Base-by-base conservation (phyloP, 1,140 invertebrate genomes). In the Lasaia peninsularis region DNA sequence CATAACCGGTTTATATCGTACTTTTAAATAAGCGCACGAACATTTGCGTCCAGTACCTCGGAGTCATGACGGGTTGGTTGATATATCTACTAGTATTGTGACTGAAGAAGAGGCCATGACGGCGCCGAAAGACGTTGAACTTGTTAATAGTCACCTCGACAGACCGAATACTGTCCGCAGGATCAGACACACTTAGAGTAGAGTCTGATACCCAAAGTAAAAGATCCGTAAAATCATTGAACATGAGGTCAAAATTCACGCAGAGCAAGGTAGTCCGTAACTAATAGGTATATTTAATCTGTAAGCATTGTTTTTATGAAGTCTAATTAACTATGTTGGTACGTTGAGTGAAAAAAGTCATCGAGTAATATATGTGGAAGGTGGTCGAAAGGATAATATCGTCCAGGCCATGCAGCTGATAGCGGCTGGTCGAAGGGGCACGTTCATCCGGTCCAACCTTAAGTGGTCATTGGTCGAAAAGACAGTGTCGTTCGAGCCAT, bases 21-120 rank as follows among this genome's bases (percentile, higher is more conserved):
- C 28, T 11, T 63, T 49, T 57, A 75, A 71, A 52, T 63, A 67
- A 24, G 40, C 69, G 1, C 65, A 75, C 33, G 69, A 71, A 21
- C 63, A 66, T 35, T 69, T 71, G 33, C 62, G 66, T 12, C 10
- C 31, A 60, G 64, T 74, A 57, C 72, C 64, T 28, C 14, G 4
- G 24, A 63, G 65, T 6, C 58, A 63, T 37, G 53, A 54, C 9
- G 65, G 62, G 1, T 65, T 70, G 20, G n/a, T 64, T 9, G 62
- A 69, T 28, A 56, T 67, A 32, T 31, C 55, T 31, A 59, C 16
- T 50, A 63, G 49, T 40, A 53, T 65, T 20, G 33, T 63, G 3
- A 61, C 52, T 58, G 53, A 59, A 21, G 61, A 62, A 11, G 67
- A 69, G 64, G 64, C 67, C 63, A 54, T 48, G 70, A 63, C 67